Evolutionary conservation across 2,113 vertebrate species (phyloP).

Genomic region (Cyprinus carpio): DNA sequence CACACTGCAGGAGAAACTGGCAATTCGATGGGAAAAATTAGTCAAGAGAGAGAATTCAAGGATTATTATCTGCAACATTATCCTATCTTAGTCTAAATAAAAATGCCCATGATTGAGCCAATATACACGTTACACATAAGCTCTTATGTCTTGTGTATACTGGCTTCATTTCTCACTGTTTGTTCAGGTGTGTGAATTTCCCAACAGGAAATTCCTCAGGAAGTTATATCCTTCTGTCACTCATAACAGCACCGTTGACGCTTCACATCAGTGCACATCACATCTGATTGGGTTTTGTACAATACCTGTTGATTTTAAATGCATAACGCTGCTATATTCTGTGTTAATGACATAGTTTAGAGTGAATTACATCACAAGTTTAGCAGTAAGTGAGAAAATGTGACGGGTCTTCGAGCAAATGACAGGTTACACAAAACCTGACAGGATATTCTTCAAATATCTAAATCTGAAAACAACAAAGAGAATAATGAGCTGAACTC

Average conservation of each 20-base stretch:
- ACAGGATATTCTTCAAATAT: background rate
- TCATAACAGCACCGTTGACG: too few species aligned
- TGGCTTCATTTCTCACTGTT: background rate
- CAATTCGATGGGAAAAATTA: conserved; percentile 51
- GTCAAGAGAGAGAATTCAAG: background rate
- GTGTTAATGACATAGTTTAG: background rate
- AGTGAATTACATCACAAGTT: background rate
- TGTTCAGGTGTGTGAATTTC: background rate
- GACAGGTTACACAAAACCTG: background rate
- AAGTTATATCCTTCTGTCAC: too few species aligned
- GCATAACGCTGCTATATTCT: background rate
- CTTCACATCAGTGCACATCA: background rate
- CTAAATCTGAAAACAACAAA: background rate
- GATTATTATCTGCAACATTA: conserved; percentile 33
- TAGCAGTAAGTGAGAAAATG: background rate
- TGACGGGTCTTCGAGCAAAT: background rate
- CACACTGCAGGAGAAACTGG: conserved; percentile 23
- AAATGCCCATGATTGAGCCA: background rate
- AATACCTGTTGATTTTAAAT: background rate
- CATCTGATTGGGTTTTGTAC: background rate
- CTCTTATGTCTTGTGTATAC: background rate
- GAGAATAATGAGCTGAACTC: conserved; percentile 8
- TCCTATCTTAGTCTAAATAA: background rate
- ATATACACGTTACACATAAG: background rate
- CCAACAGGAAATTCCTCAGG: too few species aligned